These are phyloP conservation scores for Nerophis ophidion DNA, from an alignment of 2,113 vertebrate genomes.

Conservation along the genomic window DNA sequence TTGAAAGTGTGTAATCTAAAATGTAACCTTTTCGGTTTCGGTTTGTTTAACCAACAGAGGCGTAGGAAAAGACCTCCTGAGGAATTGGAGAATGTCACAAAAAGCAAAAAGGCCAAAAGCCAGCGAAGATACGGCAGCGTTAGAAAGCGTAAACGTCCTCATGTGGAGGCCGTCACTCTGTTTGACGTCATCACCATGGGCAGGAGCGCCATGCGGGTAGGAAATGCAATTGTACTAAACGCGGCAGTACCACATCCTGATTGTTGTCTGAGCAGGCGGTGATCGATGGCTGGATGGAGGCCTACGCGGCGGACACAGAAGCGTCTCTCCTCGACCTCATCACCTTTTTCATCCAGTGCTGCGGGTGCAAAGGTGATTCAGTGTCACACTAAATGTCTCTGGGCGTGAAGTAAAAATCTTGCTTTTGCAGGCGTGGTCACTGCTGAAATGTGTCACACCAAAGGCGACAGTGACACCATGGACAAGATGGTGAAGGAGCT, in stretches of 20 bases:
- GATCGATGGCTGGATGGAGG: slow-evolving; percentile 85
- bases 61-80: slow-evolving; percentile 64
- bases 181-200: slow-evolving; percentile 89
- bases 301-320: slow-evolving; percentile 79
- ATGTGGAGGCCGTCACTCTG: slow-evolving; percentile 80
- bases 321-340: slow-evolving; percentile 85
- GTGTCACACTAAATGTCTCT: neutral
- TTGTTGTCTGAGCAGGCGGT: slow-evolving; percentile 71
- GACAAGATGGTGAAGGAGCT: slow-evolving; percentile 84
- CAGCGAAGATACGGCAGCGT: slow-evolving; percentile 34
- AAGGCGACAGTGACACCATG: slow-evolving; percentile 74
- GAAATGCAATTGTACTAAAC: neutral
- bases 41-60: slow-evolving; percentile 49
- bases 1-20: neutral
- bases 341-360: slow-evolving; percentile 91
- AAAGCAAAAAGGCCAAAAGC: slow-evolving; percentile 52
- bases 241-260: neutral
- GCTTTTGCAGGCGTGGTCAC: slow-evolving; percentile 80
- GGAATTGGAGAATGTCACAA: slow-evolving; percentile 71
- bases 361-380: slow-evolving; percentile 81
- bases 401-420: slow-evolving; percentile 28
- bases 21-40: neutral
- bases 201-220: slow-evolving; percentile 83
- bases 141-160: slow-evolving; percentile 58
- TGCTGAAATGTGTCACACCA: slow-evolving; percentile 86